phyloP scores from a whole-genome alignment of 1,140 invertebrate species.

The Trichonephila clavata region DNA sequence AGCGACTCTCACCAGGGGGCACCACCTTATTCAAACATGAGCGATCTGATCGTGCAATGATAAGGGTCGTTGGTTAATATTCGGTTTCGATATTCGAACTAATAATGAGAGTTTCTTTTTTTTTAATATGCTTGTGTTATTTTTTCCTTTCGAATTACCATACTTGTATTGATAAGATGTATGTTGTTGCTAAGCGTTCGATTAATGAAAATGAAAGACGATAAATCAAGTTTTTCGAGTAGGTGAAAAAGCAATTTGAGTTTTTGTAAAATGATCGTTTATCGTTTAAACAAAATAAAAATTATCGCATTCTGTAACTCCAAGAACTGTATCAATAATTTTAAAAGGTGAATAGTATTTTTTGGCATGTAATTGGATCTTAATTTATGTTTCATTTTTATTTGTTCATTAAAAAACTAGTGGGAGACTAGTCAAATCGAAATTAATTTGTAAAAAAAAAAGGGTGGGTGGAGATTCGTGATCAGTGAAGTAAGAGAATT shows the following conservation, averaged over 20 bases:
- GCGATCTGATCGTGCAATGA: background rate
- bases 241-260: background rate
- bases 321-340: no score
- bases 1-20: background rate
- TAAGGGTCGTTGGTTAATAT: background rate
- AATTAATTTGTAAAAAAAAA: no score
- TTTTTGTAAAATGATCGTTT: background rate
- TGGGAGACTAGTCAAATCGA: no score
- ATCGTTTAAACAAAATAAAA: background rate
- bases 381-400: background rate
- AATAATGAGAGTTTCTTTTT: background rate
- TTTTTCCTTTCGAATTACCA: background rate
- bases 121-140: background rate
- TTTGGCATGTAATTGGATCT: background rate
- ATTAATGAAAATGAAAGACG: background rate
- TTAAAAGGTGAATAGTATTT: no score
- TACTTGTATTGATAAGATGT: background rate
- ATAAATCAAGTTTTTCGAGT: background rate
- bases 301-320: background rate
- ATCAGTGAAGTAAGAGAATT: no score
- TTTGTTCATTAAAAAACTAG: background rate
- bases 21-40: background rate
- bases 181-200: background rate
- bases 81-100: conserved; percentile 29
- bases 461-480: no score